Percentiles rank a stretch among this genome's conserved stretches.
Conservation (phyloP, 2,888 invertebrate genomes). For the Sphaerophoria rueppellii region DNA sequence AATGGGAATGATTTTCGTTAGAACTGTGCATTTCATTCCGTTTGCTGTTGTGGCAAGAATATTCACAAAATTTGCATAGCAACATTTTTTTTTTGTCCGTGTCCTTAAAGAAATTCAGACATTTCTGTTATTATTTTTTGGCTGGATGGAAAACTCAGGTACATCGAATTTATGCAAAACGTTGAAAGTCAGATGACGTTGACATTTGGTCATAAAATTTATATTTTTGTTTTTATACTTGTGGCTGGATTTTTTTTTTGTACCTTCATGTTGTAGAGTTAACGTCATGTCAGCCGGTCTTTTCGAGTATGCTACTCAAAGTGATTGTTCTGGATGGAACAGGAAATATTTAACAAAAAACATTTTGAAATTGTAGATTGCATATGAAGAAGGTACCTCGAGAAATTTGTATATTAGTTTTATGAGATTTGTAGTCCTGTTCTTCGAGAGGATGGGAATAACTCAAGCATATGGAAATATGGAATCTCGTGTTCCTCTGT, state of each 20-base stretch:
- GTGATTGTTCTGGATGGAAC: constrained; percentile 41
- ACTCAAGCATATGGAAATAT: constrained; percentile 1
- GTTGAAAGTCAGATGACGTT: constrained; percentile 1
- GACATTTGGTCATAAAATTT: constrained; percentile 21
- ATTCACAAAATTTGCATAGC: constrained; percentile 31
- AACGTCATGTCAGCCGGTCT: not conserved
- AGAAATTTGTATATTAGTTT: not conserved
- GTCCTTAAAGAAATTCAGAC: not conserved
- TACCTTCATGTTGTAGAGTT: not conserved
- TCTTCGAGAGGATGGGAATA: not conserved
- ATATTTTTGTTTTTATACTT: not conserved
- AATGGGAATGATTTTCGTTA: constrained; percentile 36
- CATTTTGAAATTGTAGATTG: not conserved
- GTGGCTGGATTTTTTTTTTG: not conserved
- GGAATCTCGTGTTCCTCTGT: not conserved
- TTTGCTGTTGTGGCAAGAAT: constrained; percentile 19
- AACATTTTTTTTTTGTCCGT: not conserved
- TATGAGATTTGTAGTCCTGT: constrained; percentile 7
- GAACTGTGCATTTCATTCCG: constrained; percentile 33
- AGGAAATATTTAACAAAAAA: constrained; percentile 17
- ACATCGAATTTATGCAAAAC: not conserved
- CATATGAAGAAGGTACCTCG: not conserved
- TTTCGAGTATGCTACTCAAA: constrained; percentile 4
- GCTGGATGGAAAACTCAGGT: not conserved
- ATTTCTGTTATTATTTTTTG: constrained; percentile 13